These are phyloP conservation scores for Camelus dromedarius DNA, from an alignment of 2,113 vertebrate species.

Conservation along the genomic window DNA sequence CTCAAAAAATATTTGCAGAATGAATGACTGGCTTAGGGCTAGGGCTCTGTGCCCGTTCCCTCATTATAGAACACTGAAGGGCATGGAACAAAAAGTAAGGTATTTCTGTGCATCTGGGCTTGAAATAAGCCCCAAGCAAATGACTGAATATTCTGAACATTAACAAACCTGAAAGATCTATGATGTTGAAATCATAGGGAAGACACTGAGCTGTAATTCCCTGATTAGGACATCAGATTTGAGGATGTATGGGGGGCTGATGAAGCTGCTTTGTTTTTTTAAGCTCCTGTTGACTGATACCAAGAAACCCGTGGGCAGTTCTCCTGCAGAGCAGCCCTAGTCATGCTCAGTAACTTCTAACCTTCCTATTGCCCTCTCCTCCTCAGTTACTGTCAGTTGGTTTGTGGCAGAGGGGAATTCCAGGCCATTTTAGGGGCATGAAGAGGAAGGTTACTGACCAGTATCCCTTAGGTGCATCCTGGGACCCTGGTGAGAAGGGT, in stretches of 20 bases:
- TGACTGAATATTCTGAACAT: neutral
- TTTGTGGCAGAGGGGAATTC: constrained; percentile 48
- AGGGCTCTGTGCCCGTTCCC: neutral
- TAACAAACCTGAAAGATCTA: neutral
- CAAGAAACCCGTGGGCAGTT: constrained; percentile 72
- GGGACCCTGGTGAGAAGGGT: neutral
- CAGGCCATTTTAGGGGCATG: neutral
- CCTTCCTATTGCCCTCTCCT: neutral
- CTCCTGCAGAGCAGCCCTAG: neutral
- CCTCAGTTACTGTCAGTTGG: neutral
- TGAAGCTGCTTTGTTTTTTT: neutral
- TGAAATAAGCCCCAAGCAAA: constrained; percentile 12
- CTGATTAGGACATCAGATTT: neutral
- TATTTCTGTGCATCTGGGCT: constrained; percentile 4
- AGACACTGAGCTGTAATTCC: neutral
- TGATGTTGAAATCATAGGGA: neutral
- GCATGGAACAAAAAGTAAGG: neutral
- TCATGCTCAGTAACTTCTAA: constrained; percentile 18
- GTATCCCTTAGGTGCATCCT: neutral
- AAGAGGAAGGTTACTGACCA: neutral
- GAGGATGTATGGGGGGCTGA: neutral
- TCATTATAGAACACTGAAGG: neutral
- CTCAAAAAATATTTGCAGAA: neutral
- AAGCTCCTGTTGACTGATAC: constrained; percentile 57
- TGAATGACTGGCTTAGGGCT: neutral